A percentile compares a stretch with the other conserved stretches of the same genome.
These are phyloP conservation scores for Sebastes umbrosus DNA, from an alignment of 2,797 vertebrate genomes.

Conservation along the genomic window DNA sequence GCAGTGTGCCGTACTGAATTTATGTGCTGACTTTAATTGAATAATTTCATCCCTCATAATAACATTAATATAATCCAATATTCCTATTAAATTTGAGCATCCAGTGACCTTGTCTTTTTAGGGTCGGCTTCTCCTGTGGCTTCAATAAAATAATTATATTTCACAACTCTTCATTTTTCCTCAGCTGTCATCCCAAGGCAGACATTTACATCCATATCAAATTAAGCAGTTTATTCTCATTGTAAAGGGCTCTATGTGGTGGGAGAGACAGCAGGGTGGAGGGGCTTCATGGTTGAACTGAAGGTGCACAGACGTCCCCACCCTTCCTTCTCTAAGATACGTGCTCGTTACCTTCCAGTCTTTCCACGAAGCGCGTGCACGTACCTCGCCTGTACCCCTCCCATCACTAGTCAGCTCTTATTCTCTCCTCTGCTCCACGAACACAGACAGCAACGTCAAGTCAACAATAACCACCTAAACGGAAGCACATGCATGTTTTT, in stretches of 20 bases:
- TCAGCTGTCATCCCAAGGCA: not conserved
- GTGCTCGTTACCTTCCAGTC: slow-evolving; percentile 47
- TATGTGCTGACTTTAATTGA: not conserved
- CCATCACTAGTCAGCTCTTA: not conserved
- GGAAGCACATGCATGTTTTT: slow-evolving; percentile 6
- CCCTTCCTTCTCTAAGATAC: slow-evolving; percentile 45
- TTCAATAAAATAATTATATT: not conserved
- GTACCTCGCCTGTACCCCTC: slow-evolving; percentile 30
- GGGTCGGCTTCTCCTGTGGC: not conserved
- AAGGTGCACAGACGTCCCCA: slow-evolving; percentile 18
- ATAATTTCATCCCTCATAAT: not conserved
- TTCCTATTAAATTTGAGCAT: not conserved
- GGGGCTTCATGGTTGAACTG: not conserved
- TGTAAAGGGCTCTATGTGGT: not conserved
- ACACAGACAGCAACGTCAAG: slow-evolving; percentile 29
- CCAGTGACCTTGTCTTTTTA: not conserved
- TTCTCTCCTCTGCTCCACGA: not conserved
- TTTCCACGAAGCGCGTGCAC: slow-evolving; percentile 54
- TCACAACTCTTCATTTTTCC: not conserved
- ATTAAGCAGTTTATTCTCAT: not conserved
- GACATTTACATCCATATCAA: not conserved
- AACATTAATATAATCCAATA: not conserved
- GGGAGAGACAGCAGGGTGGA: not conserved
- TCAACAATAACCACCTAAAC: not conserved
- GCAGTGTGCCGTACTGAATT: not conserved